Evolutionary conservation across 2,113 vertebrate genomes (phyloP), one percentile per base, ranked within the genome.

Genomic region (Canis aureus): DNA sequence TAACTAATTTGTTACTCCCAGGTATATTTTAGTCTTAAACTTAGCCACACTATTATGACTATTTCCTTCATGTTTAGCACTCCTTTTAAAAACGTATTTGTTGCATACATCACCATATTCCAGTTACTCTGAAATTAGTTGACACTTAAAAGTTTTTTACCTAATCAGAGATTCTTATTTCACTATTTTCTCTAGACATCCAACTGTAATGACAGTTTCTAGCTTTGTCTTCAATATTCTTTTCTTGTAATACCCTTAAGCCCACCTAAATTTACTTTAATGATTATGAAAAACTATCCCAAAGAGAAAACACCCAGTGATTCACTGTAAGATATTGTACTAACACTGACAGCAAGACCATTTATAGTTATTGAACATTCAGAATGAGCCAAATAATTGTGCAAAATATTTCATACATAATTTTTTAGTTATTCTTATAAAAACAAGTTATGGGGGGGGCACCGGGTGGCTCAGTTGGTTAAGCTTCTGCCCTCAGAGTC

Each of bases 21-120:
- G 5, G 29, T 95, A 66, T 81, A 73, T 81, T 95, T 90, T 90
- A 80, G 32, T 89, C 59, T 29, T n/a, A 57, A 49, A 64, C 35
- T 16, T 38, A 79, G 76, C 62, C 25, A 15, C 13, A 69, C 53
- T n/a, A 55, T 71, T 35, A 71, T 49, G 62, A 83, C 27, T 16
- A 71, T 22, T 92, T 95, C 15, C 16, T 95, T 89, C 35, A 62
- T 80, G 89, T 71, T 89, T 89, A 88, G 27, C 35, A 91, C 7
- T 67, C 20, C 66, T 88, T 80, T 91, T 23, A 60, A 43, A 89
- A 69, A 38, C 19, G 38, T 57, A 25, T 60, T 87, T 82, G 20
- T 62, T 82, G 32, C 82, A 51, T 82, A 51, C 76, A 15, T 69
- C 20, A 67, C n/a, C 32, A 67, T 62, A 64, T 95, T 84, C 23